These are phyloP conservation scores for Rhingia rostrata DNA, from an alignment of 2,888 invertebrate species.

Conservation along the genomic window DNA sequence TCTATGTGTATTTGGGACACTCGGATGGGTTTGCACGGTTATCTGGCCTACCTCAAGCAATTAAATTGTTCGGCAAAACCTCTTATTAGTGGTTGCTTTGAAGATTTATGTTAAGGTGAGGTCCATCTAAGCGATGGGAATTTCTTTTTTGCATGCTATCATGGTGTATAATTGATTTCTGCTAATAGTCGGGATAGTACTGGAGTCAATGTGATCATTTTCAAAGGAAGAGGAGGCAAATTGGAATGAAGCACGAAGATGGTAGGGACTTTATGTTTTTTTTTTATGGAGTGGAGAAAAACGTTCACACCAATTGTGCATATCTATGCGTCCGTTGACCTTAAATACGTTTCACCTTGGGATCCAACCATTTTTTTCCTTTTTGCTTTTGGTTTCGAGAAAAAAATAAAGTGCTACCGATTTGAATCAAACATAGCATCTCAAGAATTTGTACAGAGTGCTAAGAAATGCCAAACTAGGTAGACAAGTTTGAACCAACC, in stretches of 20 bases:
- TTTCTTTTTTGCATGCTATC: background rate
- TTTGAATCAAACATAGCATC: too few relatives aligned
- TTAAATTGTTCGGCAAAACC: slow-evolving; percentile 18
- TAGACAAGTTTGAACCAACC: too few relatives aligned
- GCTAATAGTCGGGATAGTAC: slow-evolving; percentile 17
- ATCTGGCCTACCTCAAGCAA: slow-evolving; percentile 21
- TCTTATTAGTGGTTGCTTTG: background rate
- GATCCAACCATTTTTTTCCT: too few relatives aligned
- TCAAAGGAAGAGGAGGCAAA: slow-evolving; percentile 10
- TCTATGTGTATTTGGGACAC: slow-evolving; percentile 1
- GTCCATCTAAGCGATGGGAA: slow-evolving; percentile 13
- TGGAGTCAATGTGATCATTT: slow-evolving; percentile 44
- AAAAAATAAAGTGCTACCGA: too few relatives aligned
- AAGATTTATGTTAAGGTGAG: background rate
- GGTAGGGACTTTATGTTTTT: too few relatives aligned
- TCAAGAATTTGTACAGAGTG: too few relatives aligned
- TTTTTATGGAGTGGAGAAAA: too few relatives aligned
- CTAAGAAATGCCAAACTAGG: too few relatives aligned
- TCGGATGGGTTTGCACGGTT: slow-evolving; percentile 14
- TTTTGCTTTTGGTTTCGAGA: too few relatives aligned
- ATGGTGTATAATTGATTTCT: slow-evolving; percentile 36
- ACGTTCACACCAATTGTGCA: too few relatives aligned
- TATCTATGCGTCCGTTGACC: too few relatives aligned
- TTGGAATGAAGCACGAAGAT: slow-evolving; percentile 5
- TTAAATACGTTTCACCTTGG: too few relatives aligned